A percentile compares a stretch with the other conserved stretches of the same genome.
Evolutionary conservation across 2,797 vertebrate species (phyloP).

Genomic region (Phrynocephalus forsythii): DNA sequence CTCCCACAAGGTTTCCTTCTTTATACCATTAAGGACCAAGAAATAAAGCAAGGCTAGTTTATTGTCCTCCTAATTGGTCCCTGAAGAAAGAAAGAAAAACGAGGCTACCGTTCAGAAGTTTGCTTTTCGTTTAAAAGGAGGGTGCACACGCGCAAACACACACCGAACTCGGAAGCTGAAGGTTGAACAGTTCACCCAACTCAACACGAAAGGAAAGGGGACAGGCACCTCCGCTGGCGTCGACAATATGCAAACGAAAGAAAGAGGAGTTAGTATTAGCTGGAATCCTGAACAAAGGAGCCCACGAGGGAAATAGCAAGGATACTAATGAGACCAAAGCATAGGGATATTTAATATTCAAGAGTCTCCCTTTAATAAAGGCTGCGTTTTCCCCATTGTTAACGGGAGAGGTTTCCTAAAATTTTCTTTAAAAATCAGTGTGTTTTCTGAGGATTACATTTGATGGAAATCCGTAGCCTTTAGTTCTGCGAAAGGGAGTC

Average conservation of each 20-base stretch:
- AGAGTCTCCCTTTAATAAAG: too few relatives aligned
- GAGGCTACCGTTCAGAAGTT: background rate
- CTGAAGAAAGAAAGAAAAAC: conserved; percentile 34
- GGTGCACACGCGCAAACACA: too few relatives aligned
- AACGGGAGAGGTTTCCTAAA: background rate
- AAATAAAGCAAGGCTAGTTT: background rate
- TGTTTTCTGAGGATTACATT: background rate
- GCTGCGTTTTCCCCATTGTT: too few relatives aligned
- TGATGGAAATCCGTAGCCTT: background rate
- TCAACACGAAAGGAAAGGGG: background rate
- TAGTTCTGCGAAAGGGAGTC: background rate
- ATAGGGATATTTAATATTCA: too few relatives aligned
- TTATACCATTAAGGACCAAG: background rate
- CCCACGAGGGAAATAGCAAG: background rate
- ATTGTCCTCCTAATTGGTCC: background rate
- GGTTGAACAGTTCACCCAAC: background rate
- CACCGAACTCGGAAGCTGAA: background rate
- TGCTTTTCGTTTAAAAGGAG: conserved; percentile 17
- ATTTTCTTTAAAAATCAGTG: background rate
- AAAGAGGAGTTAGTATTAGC: background rate
- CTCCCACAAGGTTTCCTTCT: background rate
- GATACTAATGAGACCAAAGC: background rate
- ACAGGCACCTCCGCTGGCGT: background rate
- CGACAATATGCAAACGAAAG: background rate
- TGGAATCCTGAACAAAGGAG: too few relatives aligned